Evolutionary conservation across 2,888 invertebrate species (phyloP), one percentile per base, ranked within the genome.

Genomic region (Zonitis immaculata): DNA sequence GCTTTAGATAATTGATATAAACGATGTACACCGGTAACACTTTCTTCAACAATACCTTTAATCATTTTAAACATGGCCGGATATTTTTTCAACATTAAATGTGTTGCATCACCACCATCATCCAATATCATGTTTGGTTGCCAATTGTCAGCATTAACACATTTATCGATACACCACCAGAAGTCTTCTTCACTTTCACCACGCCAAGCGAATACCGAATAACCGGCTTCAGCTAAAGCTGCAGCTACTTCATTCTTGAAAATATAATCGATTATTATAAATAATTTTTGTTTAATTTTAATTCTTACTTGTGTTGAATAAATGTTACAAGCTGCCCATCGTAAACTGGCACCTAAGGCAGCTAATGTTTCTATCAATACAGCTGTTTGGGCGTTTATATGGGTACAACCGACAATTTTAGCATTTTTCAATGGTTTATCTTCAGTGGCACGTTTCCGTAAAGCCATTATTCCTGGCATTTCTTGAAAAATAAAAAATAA

Each of bases 81-180:
- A 74, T 95, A 95, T 74, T 95, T 95, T 79, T 95, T 95, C 57
- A 95, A 83, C 91, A 96, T 94, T 53, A 95, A 82, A 76, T 96
- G 95, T 0, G 96, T 96, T 35, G 95, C 94, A 77, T 97, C 97
- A 0, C 97, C 97, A 0, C 97, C 97, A 74, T 97, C 96, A 72
- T 97, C 97, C 58, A 97, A 78, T 67, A 97, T 95, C 91, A 97
- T 94, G 76, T 98, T 98, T 4, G 97, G 96, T 70, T 94, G 93
- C 97, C 97, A 98, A 67, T 87, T 86, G 63, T 92, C 90, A 0
- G 88, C 84, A 63, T 91, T 91, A 2, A 97, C 88, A 75, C 96
- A 95, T 71, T 91, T 91, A 77, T 97, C 96, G 66, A 97, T 97
- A 73, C 95, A 95, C 96, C 96, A 97, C 97, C 97, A 97, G 77